Evolutionary conservation across 2,797 vertebrate genomes (phyloP), one percentile per base, ranked within the genome.

Genomic region (Alca torda): DNA sequence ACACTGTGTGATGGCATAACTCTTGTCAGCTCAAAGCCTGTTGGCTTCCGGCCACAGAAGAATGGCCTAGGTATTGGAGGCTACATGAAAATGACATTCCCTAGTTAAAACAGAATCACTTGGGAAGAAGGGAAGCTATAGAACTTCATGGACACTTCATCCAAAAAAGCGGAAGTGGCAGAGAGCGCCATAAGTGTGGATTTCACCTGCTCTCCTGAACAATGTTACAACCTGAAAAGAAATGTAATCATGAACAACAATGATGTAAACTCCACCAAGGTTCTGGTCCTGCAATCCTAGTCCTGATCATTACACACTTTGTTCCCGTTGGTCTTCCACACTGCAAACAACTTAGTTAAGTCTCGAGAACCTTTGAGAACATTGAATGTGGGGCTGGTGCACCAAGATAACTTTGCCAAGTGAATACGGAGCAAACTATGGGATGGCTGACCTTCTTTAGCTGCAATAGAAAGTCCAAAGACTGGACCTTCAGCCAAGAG

Each of bases 221-320:
- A 6, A 18, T 1, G 18, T 14, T 70, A 53, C 6, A 69, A 20
- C 13, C 33, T 80, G 59, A 39, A 35, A 92, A 46, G 46, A 70
- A 75, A 82, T 0, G 0, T 9, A 7, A 43, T 21, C 11, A 41
- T 10, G 25, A 41, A 77, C 6, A 6, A 43, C 45, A 73, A 28
- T 11, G 35, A 14, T 20, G 59, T 61, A 28, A 91, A 57, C 4
- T 53, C 65, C 60, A 39, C 25, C 1, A 1, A 57, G 16, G 41
- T 74, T 74, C 74, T 37, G n/a, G n/a, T 43, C 51, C 26, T 43
- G 50, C 33, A 60, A 54, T n/a, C 31, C 76, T 61, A 63, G 28
- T 15, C 53, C 63, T 53, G 31, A 82, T 50, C 39, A 43, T 70
- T 33, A 53, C 14, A 24, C 24, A 7, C 11, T 45, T 92, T 79